Percentiles rank a stretch among this genome's conserved stretches.
Evolutionary conservation across 2,888 invertebrate species (phyloP).

Genomic region (Papilio elwesi): DNA sequence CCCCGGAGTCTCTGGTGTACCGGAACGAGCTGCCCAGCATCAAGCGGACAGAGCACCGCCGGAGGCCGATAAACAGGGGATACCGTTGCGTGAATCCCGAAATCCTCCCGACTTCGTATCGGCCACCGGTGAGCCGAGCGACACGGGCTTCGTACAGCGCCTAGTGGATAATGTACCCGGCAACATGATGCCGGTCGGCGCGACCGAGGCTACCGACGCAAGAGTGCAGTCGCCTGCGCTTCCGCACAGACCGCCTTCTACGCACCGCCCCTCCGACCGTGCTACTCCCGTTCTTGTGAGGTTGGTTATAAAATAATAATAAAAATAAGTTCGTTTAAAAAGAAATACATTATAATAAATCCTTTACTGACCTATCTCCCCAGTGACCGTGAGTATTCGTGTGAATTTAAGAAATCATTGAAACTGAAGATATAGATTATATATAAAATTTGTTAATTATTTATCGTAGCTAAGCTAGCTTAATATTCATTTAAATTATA

Average conservation of each 20-base stretch:
- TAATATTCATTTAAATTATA: no score
- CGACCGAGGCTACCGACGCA: constrained; percentile 72
- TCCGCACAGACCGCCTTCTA: constrained; percentile 71
- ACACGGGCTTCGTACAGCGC: constrained; percentile 51
- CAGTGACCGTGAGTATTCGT: no score
- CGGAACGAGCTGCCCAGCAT: constrained; percentile 36
- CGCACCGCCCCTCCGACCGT: constrained; percentile 65
- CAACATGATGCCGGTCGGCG: constrained; percentile 70
- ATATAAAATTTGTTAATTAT: no score
- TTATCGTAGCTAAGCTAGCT: no score
- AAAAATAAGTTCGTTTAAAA: no score
- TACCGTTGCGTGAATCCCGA: constrained; percentile 39
- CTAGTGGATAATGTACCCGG: constrained; percentile 62
- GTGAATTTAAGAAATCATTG: no score
- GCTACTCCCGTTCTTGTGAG: constrained; percentile 72
- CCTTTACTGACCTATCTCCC: no score
- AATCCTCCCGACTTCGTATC: constrained; percentile 43
- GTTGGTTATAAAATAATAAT: constrained; percentile 47
- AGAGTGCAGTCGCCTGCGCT: constrained; percentile 77
- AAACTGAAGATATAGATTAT: no score
- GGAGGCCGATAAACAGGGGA: constrained; percentile 46
- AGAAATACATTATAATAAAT: no score
- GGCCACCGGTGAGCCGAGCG: constrained; percentile 50
- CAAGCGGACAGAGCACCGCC: constrained; percentile 38
- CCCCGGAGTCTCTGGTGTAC: constrained; percentile 37